Conservation (phyloP, 2,888 invertebrate genomes). For the Ormyrus pomaceus region DNA sequence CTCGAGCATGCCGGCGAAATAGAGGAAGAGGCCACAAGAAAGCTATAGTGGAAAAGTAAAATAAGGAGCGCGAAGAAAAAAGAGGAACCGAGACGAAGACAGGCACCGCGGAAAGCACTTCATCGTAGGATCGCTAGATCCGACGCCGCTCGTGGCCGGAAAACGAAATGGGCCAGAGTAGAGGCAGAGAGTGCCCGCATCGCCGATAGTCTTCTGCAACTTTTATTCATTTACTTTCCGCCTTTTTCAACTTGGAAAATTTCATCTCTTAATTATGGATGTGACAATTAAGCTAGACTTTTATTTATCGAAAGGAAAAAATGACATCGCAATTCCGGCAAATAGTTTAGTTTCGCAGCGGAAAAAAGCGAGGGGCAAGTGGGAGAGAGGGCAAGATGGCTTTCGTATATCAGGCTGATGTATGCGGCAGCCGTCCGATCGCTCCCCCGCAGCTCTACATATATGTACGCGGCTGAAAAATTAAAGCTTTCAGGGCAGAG, state of each 20-base stretch:
- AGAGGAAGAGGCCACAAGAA: background rate
- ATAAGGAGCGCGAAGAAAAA: constrained; percentile 5
- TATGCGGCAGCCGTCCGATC: constrained; percentile 30
- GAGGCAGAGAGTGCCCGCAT: too few relatives aligned
- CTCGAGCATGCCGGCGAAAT: background rate
- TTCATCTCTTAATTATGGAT: too few relatives aligned
- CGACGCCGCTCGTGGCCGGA: background rate
- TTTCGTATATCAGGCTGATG: constrained; percentile 50
- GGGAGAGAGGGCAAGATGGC: constrained; percentile 29
- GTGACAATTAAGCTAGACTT: too few relatives aligned
- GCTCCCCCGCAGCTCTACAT: background rate
- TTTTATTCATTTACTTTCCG: too few relatives aligned
- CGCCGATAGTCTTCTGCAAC: too few relatives aligned
- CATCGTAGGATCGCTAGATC: constrained; percentile 22
- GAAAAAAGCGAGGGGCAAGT: constrained; percentile 4
- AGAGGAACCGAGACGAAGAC: constrained; percentile 7
- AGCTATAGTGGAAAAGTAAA: constrained; percentile 16
- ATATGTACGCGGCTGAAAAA: background rate
- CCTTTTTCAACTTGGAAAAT: too few relatives aligned
- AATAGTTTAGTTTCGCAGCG: too few relatives aligned
- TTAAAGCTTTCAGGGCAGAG: background rate
- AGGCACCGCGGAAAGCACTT: constrained; percentile 13
- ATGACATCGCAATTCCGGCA: too few relatives aligned
- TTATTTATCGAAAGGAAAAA: too few relatives aligned
- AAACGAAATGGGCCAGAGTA: background rate